phyloP scores from a whole-genome alignment of 2,113 vertebrate genomes.

The Pantherophis guttatus region DNA sequence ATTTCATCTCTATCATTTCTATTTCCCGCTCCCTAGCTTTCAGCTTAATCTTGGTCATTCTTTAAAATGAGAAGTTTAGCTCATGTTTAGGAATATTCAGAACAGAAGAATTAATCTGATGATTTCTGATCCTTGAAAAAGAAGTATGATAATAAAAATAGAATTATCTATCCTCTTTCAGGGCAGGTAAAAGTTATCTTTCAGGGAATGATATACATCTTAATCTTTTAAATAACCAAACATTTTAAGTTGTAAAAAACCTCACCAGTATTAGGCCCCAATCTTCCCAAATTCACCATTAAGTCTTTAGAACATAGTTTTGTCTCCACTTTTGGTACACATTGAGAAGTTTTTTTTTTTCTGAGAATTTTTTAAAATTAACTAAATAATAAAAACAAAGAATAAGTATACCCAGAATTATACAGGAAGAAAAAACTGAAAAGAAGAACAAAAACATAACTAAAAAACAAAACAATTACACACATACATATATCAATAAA shows the following conservation, averaged over 20 bases:
- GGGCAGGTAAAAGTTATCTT: not conserved
- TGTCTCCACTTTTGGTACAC: not conserved
- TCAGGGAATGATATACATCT: not conserved
- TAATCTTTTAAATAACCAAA: not conserved
- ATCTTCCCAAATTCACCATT: not conserved
- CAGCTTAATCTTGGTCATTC: not conserved
- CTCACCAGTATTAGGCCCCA: not conserved
- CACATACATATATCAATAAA: not conserved
- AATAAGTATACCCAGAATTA: not conserved
- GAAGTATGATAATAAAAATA: not conserved
- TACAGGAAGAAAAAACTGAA: not conserved
- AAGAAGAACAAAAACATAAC: not conserved
- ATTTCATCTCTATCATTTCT: not conserved
- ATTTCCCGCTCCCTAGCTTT: not conserved
- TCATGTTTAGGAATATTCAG: not conserved
- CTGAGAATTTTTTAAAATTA: not conserved
- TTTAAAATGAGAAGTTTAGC: not conserved
- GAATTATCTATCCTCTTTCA: not conserved
- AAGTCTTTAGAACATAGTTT: not conserved
- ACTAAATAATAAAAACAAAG: not conserved
- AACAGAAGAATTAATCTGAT: conserved; percentile 13
- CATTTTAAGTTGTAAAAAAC: not conserved
- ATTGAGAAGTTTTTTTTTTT: not conserved
- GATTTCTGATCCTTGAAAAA: conserved; percentile 2
- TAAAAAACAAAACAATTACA: not conserved